Base-by-base conservation (phyloP, 2,888 invertebrate genomes). In the Philonicus albiceps region DNA sequence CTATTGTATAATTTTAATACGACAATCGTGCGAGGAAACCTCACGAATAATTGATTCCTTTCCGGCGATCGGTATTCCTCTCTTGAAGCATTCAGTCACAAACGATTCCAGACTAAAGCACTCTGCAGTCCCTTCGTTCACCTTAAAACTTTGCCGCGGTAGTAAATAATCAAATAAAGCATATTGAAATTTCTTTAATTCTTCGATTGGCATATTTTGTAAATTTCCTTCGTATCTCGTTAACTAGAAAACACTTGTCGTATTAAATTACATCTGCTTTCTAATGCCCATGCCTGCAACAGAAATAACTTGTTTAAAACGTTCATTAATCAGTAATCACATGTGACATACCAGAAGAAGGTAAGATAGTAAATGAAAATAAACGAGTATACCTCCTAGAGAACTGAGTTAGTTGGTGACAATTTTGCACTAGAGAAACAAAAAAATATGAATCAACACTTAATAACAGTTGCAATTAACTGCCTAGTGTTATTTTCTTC, bases 1-100 rank as follows among this genome's bases (percentile, higher is more conserved):
- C 53, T 34, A 19, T 81, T 81, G 81, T 81, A 53, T 27, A 30
- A 30, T 22, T 53, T 53, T 81, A 53, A 81, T 81, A 55, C 53
- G 81, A 81, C 55, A 81, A 81, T 81, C 81, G 81, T 81, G 81
- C 81, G 53, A 81, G 81, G 49, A 53, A 55, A 49, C 31, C 53
- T 81, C 81, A 81, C 81, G 81, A 81, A 81, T 80, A 80, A 31
- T 80, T 80, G 80, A 80, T 81, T 55, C 40, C 55, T 81, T 81
- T 30, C 55, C 34, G 30, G 74, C 22, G 11, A 74, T 19, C 74
- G 5, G 5, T n/a, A 19, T 74, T 8, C 19, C 16, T 37, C 73
- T 73, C 31, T 27, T 37, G 11, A 30, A 34, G 75, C 11, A 64
- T 22, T 27, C 64, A 64, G 22, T 27, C 4, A 11, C 55, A 22